Evolutionary conservation across 2,113 vertebrate species (phyloP), one percentile per base, ranked within the genome.

Genomic region (Myxocyprinus asiaticus): DNA sequence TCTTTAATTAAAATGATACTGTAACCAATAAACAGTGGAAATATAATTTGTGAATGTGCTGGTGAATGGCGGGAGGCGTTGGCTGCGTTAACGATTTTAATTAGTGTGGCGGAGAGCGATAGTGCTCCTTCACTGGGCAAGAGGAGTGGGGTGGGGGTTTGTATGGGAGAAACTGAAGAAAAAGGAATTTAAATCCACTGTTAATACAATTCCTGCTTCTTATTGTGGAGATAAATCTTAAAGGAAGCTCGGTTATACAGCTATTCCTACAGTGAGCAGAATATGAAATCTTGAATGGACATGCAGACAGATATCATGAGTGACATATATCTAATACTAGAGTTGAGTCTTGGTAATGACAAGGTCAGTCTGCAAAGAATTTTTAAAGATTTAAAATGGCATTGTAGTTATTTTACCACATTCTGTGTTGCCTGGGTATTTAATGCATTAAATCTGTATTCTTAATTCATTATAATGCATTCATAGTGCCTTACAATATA

Each of bases 1-100:
- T 87, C 90, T 90, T 94, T 94, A 96, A 97, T 97, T 96, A 96
- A 95, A 96, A 93, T 47, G 88, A 91, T 93, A 94, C 90, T 91
- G 94, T 95, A 95, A 97, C 95, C 95, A 95, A 94, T 95, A 94
- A 95, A 96, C 91, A 96, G 91, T 93, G 92, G 92, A 93, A 95
- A 95, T 95, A 94, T 93, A 95, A 98, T 96, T 96, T 95, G 91
- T 88, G 92, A 94, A 95, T 90, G 92, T 93, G 94, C 90, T 58
- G 93, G 94, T 94, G 96, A 93, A 94, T 96, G 95, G 96, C 88
- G 92, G 69, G 64, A 70, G 86, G 91, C 92, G 91, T 92, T 92
- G 42, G 88, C 89, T 82, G 88, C 90, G 84, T 80, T 90, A 91
- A 77, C 89, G 88, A 89, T 89, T 95, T 94, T 95, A 95, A 97